Evolutionary conservation across 2,888 invertebrate genomes (phyloP).

Genomic region (Gasteruption jaculator): DNA sequence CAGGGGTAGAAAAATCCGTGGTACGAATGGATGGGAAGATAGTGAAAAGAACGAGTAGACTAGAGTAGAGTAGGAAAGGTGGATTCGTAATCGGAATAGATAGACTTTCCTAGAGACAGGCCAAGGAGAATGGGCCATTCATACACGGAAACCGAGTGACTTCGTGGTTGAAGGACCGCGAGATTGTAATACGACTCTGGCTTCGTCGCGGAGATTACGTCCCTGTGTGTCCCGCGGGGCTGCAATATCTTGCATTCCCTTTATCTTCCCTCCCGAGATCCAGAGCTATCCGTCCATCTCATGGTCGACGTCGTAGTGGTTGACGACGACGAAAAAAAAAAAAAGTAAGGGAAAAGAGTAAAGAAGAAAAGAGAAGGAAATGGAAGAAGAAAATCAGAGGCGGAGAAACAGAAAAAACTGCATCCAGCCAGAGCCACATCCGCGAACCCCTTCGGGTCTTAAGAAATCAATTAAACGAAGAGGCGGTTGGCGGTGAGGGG

Average conservation of each 20-base stretch:
- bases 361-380: constrained; percentile 15
- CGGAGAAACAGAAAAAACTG: constrained; percentile 30
- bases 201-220: constrained; percentile 50
- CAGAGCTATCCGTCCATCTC: constrained; percentile 20
- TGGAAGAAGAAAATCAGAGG: constrained; percentile 23
- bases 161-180: constrained; percentile 40
- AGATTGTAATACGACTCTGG: constrained; percentile 48
- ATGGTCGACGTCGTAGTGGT: constrained; percentile 11
- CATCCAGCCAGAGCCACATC: constrained; percentile 36
- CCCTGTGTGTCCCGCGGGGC: constrained; percentile 49
- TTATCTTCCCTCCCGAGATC: constrained; percentile 12
- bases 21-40: constrained; percentile 25
- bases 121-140: constrained; percentile 50
- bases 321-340: constrained; percentile 20
- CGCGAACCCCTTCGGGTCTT: constrained; percentile 47
- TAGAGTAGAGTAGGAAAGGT: constrained; percentile 24
- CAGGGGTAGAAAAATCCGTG: constrained; percentile 26
- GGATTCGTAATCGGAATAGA: constrained; percentile 40
- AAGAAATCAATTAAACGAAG: constrained; percentile 35
- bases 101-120: constrained; percentile 46
- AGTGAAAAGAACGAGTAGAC: constrained; percentile 23
- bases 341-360: constrained; percentile 2
- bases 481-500: constrained; percentile 26
- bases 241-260: constrained; percentile 52
- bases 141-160: constrained; percentile 41